Conservation (phyloP, 1,140 invertebrate genomes). For the Nymphalis io region DNA sequence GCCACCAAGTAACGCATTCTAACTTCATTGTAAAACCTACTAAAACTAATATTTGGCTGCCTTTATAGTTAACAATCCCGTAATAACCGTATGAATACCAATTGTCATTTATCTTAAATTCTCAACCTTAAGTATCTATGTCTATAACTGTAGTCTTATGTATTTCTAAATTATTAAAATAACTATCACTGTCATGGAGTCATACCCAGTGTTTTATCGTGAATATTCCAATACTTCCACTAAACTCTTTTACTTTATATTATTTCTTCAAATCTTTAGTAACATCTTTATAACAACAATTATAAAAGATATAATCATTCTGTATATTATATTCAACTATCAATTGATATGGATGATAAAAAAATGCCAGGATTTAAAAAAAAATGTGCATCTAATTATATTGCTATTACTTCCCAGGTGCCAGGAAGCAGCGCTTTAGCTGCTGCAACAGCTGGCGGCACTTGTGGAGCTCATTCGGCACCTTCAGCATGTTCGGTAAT, state of each 20-base stretch:
- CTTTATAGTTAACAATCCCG: neutral
- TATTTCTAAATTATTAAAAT: neutral
- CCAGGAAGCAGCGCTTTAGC: constrained; percentile 88
- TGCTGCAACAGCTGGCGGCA: constrained; percentile 78
- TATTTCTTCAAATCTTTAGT: no score
- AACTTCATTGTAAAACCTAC: neutral
- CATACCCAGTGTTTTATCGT: neutral
- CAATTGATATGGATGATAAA: no score
- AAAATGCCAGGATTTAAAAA: no score
- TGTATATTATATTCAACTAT: no score
- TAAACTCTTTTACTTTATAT: neutral
- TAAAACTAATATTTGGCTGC: constrained; percentile 6
- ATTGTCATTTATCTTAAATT: neutral
- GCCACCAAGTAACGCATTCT: constrained; percentile 9
- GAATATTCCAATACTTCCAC: neutral
- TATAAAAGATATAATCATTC: no score
- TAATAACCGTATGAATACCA: neutral
- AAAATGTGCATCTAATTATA: neutral
- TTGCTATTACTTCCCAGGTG: constrained; percentile 71
- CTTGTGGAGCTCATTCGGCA: constrained; percentile 76
- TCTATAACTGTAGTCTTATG: neutral
- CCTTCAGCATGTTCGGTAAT: constrained; percentile 83
- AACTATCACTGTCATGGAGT: neutral
- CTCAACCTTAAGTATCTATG: neutral
- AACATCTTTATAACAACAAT: no score